A percentile compares a stretch with the other conserved stretches of the same genome.
Conservation (phyloP, 1,140 invertebrate species). For the Microplitis demolitor region DNA sequence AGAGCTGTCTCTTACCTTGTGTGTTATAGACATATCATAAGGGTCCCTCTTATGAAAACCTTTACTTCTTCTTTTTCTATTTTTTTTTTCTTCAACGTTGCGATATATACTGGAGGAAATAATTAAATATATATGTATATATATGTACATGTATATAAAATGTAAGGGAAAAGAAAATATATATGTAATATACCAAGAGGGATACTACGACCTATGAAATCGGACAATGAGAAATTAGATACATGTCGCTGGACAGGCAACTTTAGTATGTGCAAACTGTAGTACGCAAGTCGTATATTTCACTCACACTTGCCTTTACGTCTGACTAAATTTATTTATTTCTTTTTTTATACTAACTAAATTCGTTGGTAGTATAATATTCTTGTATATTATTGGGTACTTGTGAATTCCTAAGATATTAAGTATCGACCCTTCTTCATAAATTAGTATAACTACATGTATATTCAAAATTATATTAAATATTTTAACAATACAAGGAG, state of each 20-base stretch:
- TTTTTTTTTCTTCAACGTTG: not conserved
- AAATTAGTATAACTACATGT: not conserved
- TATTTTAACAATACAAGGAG: not conserved
- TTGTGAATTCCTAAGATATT: not conserved
- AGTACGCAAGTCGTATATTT: constrained; percentile 30
- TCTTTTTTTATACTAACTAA: not conserved
- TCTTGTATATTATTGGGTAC: constrained; percentile 3
- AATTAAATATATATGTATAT: not conserved
- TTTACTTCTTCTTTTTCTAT: constrained; percentile 6
- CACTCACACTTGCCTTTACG: not conserved
- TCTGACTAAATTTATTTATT: not conserved
- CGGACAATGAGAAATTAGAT: constrained; percentile 49
- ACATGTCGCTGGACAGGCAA: constrained; percentile 30
- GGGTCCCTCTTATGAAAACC: constrained; percentile 20
- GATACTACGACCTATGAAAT: constrained; percentile 37
- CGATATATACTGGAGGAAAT: not conserved
- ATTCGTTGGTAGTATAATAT: constrained; percentile 3
- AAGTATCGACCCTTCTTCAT: not conserved
- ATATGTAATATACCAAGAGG: constrained; percentile 20
- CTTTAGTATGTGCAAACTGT: constrained; percentile 36
- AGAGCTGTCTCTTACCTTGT: not conserved
- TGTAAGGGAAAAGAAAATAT: constrained; percentile 1
- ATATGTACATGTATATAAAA: not conserved
- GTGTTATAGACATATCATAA: not conserved
- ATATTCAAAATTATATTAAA: not conserved